phyloP scores from a whole-genome alignment of 2,113 vertebrate genomes.

The Stigmatopora argus region DNA sequence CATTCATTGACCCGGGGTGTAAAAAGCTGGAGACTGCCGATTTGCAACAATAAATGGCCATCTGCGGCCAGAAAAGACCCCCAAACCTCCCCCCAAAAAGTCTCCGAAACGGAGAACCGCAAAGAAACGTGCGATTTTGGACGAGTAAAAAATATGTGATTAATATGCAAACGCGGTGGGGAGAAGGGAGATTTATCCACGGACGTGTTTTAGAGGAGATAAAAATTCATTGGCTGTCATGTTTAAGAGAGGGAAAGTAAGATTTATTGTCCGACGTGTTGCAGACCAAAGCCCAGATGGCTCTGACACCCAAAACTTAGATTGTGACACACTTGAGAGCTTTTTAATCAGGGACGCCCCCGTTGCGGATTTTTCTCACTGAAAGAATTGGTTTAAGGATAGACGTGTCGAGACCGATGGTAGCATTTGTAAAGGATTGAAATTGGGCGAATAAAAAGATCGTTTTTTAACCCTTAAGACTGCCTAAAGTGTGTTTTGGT shows the following conservation, averaged over 20 bases:
- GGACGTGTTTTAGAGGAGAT: not conserved
- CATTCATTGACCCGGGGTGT: constrained; percentile 76
- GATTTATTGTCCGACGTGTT: not conserved
- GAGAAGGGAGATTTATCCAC: not conserved
- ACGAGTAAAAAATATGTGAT: not conserved
- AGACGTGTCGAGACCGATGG: too few relatives aligned
- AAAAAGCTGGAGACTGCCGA: constrained; percentile 74
- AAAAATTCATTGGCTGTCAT: constrained; percentile 5
- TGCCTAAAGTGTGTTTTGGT: too few relatives aligned
- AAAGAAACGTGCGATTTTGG: not conserved
- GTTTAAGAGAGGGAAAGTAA: constrained; percentile 5
- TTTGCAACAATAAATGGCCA: constrained; percentile 77
- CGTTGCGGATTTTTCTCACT: too few relatives aligned
- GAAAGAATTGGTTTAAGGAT: too few relatives aligned
- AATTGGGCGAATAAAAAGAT: too few relatives aligned
- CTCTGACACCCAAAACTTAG: too few relatives aligned
- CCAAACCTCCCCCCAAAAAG: too few relatives aligned
- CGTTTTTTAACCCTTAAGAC: too few relatives aligned
- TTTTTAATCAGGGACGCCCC: too few relatives aligned
- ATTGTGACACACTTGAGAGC: too few relatives aligned
- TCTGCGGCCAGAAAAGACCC: constrained; percentile 70
- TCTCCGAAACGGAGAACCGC: constrained; percentile 26
- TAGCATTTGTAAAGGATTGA: too few relatives aligned
- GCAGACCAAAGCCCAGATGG: not conserved
- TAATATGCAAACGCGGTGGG: not conserved